Conservation (phyloP, 2,113 vertebrate species). For the Megaptera novaeangliae region DNA sequence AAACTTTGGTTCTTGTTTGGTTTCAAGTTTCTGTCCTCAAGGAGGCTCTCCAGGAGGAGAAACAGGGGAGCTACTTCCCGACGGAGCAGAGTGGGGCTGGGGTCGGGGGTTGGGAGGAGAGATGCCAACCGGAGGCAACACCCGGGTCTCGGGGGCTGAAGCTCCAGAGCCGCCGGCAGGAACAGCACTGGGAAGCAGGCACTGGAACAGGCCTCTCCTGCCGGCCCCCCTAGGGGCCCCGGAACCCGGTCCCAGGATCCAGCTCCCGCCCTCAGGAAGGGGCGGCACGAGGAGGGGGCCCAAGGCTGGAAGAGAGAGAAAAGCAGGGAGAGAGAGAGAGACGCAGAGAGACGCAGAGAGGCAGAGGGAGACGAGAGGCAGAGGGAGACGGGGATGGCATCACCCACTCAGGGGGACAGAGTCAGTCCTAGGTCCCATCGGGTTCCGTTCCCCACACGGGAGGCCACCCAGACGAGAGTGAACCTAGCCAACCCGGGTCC, state of each 20-base stretch:
- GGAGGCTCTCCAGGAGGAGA: background rate
- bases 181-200: background rate
- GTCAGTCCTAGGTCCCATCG: background rate
- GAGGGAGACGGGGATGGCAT: too few relatives aligned
- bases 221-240: background rate
- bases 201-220: background rate
- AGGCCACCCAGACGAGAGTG: accelerated
- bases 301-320: background rate
- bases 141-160: background rate
- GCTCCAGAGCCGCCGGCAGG: accelerated
- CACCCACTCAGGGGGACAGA: accelerated
- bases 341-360: too few relatives aligned
- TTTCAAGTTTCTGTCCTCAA: background rate
- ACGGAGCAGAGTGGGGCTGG: background rate
- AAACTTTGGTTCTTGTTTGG: slow-evolving; percentile 56
- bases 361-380: too few relatives aligned
- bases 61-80: background rate
- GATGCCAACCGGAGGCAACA: accelerated
- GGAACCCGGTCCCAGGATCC: background rate
- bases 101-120: background rate
- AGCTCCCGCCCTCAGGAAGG: background rate
- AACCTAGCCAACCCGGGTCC: background rate
- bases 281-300: background rate
- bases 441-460: background rate
- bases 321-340: background rate